phyloP scores from a whole-genome alignment of 2,888 invertebrate genomes.

The Drosophila anceps region DNA sequence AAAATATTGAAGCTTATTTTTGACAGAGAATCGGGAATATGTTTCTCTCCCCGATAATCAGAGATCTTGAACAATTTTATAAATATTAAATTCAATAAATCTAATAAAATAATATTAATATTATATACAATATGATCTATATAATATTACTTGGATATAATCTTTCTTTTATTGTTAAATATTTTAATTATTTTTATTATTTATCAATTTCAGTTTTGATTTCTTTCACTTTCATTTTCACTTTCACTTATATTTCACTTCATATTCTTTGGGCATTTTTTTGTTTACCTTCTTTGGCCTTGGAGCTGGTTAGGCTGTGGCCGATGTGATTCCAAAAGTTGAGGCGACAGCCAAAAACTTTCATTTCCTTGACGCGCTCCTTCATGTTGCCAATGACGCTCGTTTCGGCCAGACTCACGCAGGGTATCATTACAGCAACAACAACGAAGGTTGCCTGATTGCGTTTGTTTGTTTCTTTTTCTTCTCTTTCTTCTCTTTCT shows the following conservation, averaged over 20 bases:
- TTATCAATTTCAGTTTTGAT: background rate
- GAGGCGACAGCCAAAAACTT: slow-evolving; percentile 86
- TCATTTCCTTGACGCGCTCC: slow-evolving; percentile 86
- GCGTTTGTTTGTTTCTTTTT: too few relatives aligned
- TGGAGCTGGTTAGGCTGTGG: slow-evolving; percentile 84
- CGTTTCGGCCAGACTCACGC: slow-evolving; percentile 86
- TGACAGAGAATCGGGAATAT: too few relatives aligned
- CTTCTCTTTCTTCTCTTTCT: background rate
- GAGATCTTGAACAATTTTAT: too few relatives aligned
- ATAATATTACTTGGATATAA: too few relatives aligned
- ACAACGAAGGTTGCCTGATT: slow-evolving; percentile 12
- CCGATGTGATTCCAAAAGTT: slow-evolving; percentile 86
- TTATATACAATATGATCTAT: too few relatives aligned
- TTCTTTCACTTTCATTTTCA: background rate
- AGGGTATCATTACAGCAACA: slow-evolving; percentile 84
- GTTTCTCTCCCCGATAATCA: too few relatives aligned
- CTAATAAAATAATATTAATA: too few relatives aligned
- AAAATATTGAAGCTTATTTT: too few relatives aligned
- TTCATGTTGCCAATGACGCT: slow-evolving; percentile 86
- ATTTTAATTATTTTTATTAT: background rate
- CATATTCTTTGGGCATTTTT: background rate
- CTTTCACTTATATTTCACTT: slow-evolving; percentile 13
- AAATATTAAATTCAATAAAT: too few relatives aligned
- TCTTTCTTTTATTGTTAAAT: too few relatives aligned
- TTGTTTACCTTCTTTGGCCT: slow-evolving; percentile 82